Percentiles rank a stretch among this genome's conserved stretches.
phyloP scores from a whole-genome alignment of 64 coral and sea anemone genomes.

The Orbicella faveolata region DNA sequence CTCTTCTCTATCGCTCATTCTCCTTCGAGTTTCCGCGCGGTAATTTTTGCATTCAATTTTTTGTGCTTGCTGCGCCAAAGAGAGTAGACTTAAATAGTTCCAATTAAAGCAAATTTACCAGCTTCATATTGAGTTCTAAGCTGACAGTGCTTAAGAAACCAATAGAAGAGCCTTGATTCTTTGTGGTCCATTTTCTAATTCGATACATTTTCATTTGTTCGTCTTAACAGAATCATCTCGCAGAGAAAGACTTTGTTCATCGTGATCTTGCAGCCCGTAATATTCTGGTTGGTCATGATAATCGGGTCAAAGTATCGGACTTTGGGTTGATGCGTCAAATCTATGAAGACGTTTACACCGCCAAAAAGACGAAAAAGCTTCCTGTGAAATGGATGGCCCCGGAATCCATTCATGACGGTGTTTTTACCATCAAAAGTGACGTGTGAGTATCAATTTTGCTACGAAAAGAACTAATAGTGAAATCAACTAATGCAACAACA shows the following conservation, averaged over 20 bases:
- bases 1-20: no score
- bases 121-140: no score
- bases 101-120: no score
- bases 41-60: no score
- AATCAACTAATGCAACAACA: no score
- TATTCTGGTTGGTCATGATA: conserved; percentile 57
- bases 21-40: no score
- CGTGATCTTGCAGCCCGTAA: conserved; percentile 70
- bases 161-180: no score
- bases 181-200: no score
- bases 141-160: no score
- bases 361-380: conserved; percentile 46
- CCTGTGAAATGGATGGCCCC: conserved; percentile 76
- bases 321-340: conserved; percentile 42
- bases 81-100: no score
- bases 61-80: no score
- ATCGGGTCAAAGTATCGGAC: not conserved
- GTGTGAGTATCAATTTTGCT: not conserved
- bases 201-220: not conserved
- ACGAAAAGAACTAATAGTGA: no score
- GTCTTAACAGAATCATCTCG: not conserved
- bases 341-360: conserved; percentile 66
- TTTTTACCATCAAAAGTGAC: conserved; percentile 17
- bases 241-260: conserved; percentile 28
- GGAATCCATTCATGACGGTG: conserved; percentile 47